These are phyloP conservation scores for Mustelus asterias DNA, from an alignment of 2,113 vertebrate species.

Conservation along the genomic window DNA sequence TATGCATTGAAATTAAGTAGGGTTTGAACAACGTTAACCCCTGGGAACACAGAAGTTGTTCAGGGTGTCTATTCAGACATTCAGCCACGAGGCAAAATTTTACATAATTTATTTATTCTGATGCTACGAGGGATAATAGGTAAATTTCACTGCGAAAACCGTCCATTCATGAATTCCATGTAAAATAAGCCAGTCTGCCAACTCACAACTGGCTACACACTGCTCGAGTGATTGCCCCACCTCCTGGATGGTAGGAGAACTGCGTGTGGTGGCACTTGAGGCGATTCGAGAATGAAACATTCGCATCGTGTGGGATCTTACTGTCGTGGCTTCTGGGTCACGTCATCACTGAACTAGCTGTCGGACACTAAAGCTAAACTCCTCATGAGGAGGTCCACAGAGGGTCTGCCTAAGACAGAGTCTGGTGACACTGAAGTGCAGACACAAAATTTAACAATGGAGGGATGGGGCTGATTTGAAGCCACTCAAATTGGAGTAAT, in stretches of 20 bases:
- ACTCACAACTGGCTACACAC: not conserved
- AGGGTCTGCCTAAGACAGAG: not conserved
- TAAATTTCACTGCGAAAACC: not conserved
- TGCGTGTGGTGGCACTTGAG: not conserved
- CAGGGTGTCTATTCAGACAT: not conserved
- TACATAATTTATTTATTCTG: not conserved
- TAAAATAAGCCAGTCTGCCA: not conserved
- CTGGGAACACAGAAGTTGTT: not conserved
- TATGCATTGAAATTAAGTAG: not conserved
- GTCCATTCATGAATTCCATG: constrained; percentile 15
- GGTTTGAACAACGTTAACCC: not conserved
- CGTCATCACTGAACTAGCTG: not conserved
- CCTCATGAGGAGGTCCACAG: not conserved
- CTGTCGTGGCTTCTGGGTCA: not conserved
- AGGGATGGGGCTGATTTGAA: not conserved
- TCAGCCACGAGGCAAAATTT: not conserved
- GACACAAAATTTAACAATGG: not conserved
- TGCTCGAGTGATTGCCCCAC: not conserved
- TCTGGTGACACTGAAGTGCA: not conserved
- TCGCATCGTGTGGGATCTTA: not conserved
- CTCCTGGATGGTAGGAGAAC: not conserved
- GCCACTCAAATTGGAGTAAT: not conserved
- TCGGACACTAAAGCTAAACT: not conserved
- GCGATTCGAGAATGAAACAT: not conserved
- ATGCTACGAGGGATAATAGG: not conserved